Percentiles rank a stretch among this genome's conserved stretches.
phyloP scores from a whole-genome alignment of 2,113 vertebrate genomes.

The Meleagris gallopavo region DNA sequence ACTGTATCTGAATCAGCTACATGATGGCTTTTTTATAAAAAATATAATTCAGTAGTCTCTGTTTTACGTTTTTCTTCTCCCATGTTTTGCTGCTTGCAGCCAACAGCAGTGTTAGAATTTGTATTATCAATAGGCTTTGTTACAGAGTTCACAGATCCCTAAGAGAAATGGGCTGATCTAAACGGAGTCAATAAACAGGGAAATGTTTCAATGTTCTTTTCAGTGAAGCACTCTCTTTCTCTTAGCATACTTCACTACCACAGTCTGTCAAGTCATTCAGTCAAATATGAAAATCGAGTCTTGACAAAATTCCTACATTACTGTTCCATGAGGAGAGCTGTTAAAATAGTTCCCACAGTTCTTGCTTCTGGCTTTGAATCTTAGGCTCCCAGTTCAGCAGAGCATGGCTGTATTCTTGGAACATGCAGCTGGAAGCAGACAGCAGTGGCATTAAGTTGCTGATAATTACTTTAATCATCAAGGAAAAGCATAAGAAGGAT shows the following conservation, averaged over 20 bases:
- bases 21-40: not conserved
- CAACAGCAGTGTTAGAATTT: not conserved
- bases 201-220: not conserved
- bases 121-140: not conserved
- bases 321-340: not conserved
- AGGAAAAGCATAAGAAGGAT: not conserved
- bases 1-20: not conserved
- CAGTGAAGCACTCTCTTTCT: not conserved
- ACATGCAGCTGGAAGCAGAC: not conserved
- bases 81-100: not conserved
- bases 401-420: not conserved
- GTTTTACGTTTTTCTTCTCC: not conserved
- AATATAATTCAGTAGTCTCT: not conserved
- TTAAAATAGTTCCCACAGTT: not conserved
- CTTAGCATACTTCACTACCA: not conserved
- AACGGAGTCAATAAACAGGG: not conserved
- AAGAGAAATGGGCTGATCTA: not conserved
- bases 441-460: not conserved
- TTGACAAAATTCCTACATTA: not conserved
- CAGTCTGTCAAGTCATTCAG: not conserved
- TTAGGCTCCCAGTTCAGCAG: not conserved
- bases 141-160: not conserved
- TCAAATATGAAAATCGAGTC: not conserved
- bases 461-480: not conserved
- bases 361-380: not conserved